Conservation (phyloP, 2,888 invertebrate genomes). For the Agrochola lota region DNA sequence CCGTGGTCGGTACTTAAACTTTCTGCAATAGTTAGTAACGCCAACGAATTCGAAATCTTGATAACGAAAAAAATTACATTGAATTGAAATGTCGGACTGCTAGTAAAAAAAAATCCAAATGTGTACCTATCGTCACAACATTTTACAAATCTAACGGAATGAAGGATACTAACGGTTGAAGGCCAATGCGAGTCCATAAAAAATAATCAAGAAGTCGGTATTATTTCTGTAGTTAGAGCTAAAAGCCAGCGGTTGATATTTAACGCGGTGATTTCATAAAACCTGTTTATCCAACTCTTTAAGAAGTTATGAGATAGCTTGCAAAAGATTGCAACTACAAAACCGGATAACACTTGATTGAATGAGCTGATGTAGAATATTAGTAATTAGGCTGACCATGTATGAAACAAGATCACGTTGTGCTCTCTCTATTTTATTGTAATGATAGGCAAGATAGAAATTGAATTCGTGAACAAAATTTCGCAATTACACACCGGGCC, state of each 20-base stretch:
- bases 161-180: slow-evolving; percentile 30
- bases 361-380: slow-evolving; percentile 35
- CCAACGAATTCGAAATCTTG: background rate
- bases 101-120: background rate
- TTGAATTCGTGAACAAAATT: slow-evolving; percentile 75
- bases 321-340: slow-evolving; percentile 45
- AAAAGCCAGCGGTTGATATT: slow-evolving; percentile 78
- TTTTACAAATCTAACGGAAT: slow-evolving; percentile 16
- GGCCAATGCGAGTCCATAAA: slow-evolving; percentile 33
- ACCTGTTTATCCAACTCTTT: slow-evolving; percentile 69
- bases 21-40: slow-evolving; percentile 4
- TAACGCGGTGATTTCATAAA: slow-evolving; percentile 71
- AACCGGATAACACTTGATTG: slow-evolving; percentile 43
- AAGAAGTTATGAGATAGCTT: slow-evolving; percentile 63
- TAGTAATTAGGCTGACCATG: slow-evolving; percentile 28
- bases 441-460: slow-evolving; percentile 60
- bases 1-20: slow-evolving; percentile 7
- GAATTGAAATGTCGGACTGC: background rate
- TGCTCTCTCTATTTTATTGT: slow-evolving; percentile 49
- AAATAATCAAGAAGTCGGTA: slow-evolving; percentile 39
- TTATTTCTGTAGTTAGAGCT: slow-evolving; percentile 54
- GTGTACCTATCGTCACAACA: background rate
- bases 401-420: slow-evolving; percentile 41
- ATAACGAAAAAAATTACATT: background rate
- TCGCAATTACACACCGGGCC: slow-evolving; percentile 78